Base-by-base conservation (phyloP, 2,797 vertebrate species). In the Rhynchotus rufescens region DNA sequence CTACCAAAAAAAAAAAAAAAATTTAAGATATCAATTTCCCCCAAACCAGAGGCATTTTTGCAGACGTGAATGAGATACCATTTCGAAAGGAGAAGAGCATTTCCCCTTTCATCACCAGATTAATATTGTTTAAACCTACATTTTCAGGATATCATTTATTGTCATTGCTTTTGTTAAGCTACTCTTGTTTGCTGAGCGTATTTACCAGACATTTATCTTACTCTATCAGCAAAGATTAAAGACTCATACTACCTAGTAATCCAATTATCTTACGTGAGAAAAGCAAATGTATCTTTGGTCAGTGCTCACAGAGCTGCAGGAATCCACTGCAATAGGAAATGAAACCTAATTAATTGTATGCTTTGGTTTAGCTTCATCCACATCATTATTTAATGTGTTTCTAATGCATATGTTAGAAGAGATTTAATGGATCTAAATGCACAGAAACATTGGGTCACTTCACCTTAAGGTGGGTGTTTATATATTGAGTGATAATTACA, bases 171-270 rank as follows among this genome's bases (percentile, higher is more conserved):
- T 91, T 72, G 61, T 83, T 94, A 80, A 96, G 86, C 88, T 68
- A 44, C 65, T 93, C n/a, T 86, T 93, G 42, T 94, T 92, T 92
- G 40, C 59, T 64, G 56, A 92, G 79, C 86, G 51, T 84, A 93
- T 93, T 97, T 97, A 92, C 59, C 83, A 92, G 91, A 80, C 87
- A 95, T 96, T 96, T 89, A 95, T 91, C 87, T 96, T 59, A 94
- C 67, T 95, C 96, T 96, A 96, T 97, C 93, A 85, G 91, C 71
- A 96, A 91, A 97, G 94, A 97, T 97, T 97, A 97, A 96, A 94
- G 86, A 91, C 73, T 97, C 90, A 91, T 87, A 72, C 80, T 92
- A 93, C 79, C 84, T 92, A 64, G 86, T 94, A 97, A 97, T 97
- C 92, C 90, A 91, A 96, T 97, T 97, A 97, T 87, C 51, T 86